A percentile compares a stretch with the other conserved stretches of the same genome.
These are phyloP conservation scores for Fregata magnificens DNA, from an alignment of 2,113 vertebrate species.

Conservation along the genomic window DNA sequence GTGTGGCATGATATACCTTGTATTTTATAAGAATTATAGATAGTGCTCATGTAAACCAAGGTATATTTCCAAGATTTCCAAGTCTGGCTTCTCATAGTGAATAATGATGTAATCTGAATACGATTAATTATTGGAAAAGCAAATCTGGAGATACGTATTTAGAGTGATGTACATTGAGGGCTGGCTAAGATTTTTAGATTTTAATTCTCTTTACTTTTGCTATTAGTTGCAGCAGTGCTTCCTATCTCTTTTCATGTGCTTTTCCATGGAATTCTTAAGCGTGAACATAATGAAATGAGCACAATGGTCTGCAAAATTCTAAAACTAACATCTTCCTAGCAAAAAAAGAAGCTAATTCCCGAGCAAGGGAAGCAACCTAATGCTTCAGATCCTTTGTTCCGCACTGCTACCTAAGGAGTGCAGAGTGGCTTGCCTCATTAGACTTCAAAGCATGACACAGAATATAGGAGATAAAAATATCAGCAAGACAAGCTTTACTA, in stretches of 20 bases:
- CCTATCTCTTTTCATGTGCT: not conserved
- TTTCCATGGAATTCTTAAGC: not conserved
- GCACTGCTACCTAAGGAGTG: not conserved
- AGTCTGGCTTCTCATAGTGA: not conserved
- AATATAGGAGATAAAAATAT: not conserved
- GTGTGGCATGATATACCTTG: not conserved
- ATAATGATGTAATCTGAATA: not conserved
- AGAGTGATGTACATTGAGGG: not conserved
- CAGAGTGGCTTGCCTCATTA: not conserved
- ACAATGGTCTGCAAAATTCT: not conserved
- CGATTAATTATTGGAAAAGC: not conserved
- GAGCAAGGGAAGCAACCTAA: not conserved
- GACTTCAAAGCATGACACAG: conserved; percentile 32
- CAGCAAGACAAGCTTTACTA: conserved; percentile 18
- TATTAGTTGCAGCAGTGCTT: not conserved
- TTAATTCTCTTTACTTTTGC: not conserved
- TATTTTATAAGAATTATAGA: not conserved
- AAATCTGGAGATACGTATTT: not conserved
- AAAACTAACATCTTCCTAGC: not conserved
- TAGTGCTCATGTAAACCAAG: not conserved
- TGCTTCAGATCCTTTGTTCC: not conserved
- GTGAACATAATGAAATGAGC: not conserved
- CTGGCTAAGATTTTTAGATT: not conserved
- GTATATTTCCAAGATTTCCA: not conserved
- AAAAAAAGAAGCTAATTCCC: not conserved